A percentile compares a stretch with the other conserved stretches of the same genome.
phyloP scores from a whole-genome alignment of 2,888 invertebrate genomes.

The Ophion ellenae region DNA sequence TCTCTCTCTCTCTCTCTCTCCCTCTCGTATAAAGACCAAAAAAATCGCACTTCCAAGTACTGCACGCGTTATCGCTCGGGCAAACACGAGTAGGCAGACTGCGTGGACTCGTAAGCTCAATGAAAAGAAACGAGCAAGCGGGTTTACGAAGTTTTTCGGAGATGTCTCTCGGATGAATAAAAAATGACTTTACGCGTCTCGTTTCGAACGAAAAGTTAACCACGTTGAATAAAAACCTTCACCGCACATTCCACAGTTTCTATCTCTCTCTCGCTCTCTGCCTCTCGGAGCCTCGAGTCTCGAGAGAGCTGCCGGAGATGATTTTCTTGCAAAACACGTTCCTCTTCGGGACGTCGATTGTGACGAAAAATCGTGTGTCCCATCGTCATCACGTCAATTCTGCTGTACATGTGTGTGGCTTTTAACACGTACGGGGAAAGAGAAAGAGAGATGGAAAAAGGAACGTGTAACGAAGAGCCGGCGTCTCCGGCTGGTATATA shows the following conservation, averaged over 20 bases:
- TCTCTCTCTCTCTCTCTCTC: slow-evolving; percentile 13
- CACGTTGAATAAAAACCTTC: slow-evolving; percentile 17
- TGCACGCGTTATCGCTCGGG: background rate
- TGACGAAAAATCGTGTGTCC: slow-evolving; percentile 28
- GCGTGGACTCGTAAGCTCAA: background rate
- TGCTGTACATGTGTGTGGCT: slow-evolving; percentile 17
- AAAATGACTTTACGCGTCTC: slow-evolving; percentile 1
- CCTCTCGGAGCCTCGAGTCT: slow-evolving; percentile 8
- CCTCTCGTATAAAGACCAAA: background rate
- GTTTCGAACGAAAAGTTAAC: background rate
- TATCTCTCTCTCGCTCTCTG: slow-evolving; percentile 10
- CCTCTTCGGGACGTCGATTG: slow-evolving; percentile 8
- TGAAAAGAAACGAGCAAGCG: background rate
- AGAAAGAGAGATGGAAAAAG: slow-evolving; percentile 7
- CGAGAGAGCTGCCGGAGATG: background rate
- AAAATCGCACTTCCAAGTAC: background rate
- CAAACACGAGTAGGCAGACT: background rate
- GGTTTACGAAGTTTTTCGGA: background rate
- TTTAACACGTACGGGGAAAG: slow-evolving; percentile 5
- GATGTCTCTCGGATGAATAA: background rate
- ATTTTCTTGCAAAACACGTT: slow-evolving; percentile 37
- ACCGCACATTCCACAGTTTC: slow-evolving; percentile 34
- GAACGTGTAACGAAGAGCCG: slow-evolving; percentile 57
- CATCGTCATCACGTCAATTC: slow-evolving; percentile 21
- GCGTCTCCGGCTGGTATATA: slow-evolving; percentile 65